Evolutionary conservation across 2,888 invertebrate species (phyloP).

Genomic region (Gasteruption jaculator): DNA sequence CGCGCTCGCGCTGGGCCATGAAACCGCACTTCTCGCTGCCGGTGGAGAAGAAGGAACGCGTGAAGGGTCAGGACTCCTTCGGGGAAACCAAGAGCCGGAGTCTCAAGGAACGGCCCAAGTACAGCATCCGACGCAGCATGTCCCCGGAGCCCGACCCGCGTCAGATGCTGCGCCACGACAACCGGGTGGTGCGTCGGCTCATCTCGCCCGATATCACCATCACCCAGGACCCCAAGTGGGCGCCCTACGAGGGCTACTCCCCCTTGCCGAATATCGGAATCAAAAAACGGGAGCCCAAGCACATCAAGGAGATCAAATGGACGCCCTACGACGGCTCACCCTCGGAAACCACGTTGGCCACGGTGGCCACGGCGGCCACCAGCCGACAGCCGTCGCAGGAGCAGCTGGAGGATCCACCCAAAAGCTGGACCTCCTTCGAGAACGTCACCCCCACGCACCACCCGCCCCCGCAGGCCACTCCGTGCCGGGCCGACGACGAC

Average conservation of each 20-base stretch:
- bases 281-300: constrained; percentile 42
- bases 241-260: constrained; percentile 45
- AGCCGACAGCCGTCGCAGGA: constrained; percentile 24
- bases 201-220: constrained; percentile 45
- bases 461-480: constrained; percentile 40
- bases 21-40: constrained; percentile 47
- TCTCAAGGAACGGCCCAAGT: constrained; percentile 43
- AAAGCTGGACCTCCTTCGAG: constrained; percentile 35
- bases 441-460: constrained; percentile 44
- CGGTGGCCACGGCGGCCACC: constrained; percentile 1
- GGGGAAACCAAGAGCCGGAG: constrained; percentile 41
- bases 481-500: constrained; percentile 33
- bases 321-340: constrained; percentile 41
- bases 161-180: constrained; percentile 36
- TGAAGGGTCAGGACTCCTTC: constrained; percentile 32
- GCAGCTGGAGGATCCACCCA: constrained; percentile 27
- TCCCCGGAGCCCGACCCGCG: constrained; percentile 47
- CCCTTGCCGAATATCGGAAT: constrained; percentile 45
- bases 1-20: constrained; percentile 41
- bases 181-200: constrained; percentile 39
- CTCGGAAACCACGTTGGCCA: constrained; percentile 17
- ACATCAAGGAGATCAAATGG: constrained; percentile 45
- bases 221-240: constrained; percentile 43
- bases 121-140: constrained; percentile 45
- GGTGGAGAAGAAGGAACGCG: constrained; percentile 37